A percentile compares a stretch with the other conserved stretches of the same genome.
These are phyloP conservation scores for Beroe forskalii DNA, from an alignment of 37 sponge, comb jelly and placozoan genomes.

Conservation along the genomic window DNA sequence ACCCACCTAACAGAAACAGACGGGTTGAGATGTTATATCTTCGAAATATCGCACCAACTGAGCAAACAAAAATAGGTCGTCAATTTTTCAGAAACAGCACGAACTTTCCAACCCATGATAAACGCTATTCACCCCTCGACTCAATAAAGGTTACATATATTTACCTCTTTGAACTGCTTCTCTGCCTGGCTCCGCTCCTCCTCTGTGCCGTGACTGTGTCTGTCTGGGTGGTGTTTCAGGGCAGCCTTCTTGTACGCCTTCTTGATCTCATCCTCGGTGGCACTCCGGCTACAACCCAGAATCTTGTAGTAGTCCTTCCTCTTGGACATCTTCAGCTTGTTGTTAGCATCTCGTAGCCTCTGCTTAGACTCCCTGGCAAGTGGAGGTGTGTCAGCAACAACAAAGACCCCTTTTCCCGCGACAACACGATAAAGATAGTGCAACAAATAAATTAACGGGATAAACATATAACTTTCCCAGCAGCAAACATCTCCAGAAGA, in stretches of 20 bases:
- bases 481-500: neutral
- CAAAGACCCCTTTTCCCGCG: neutral
- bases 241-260: conserved; percentile 87
- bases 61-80: no score
- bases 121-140: no score
- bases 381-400: neutral
- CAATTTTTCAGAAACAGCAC: no score
- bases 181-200: conserved; percentile 79
- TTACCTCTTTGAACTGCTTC: conserved; percentile 86
- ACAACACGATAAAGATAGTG: no score
- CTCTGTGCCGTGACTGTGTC: conserved; percentile 72
- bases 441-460: no score
- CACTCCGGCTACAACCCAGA: conserved; percentile 72
- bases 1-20: conserved; percentile 69
- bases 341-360: conserved; percentile 75
- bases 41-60: neutral
- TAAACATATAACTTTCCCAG: neutral
- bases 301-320: conserved; percentile 99
- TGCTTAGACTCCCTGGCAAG: conserved; percentile 70
- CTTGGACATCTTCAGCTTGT: conserved; percentile 80
- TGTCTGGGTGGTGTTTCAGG: conserved; percentile 90
- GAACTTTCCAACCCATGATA: no score
- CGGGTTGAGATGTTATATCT: neutral
- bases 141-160: no score
- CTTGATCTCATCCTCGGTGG: conserved; percentile 91